Base-by-base conservation (phyloP, 2,113 vertebrate species). In the Ciconia stormi region DNA sequence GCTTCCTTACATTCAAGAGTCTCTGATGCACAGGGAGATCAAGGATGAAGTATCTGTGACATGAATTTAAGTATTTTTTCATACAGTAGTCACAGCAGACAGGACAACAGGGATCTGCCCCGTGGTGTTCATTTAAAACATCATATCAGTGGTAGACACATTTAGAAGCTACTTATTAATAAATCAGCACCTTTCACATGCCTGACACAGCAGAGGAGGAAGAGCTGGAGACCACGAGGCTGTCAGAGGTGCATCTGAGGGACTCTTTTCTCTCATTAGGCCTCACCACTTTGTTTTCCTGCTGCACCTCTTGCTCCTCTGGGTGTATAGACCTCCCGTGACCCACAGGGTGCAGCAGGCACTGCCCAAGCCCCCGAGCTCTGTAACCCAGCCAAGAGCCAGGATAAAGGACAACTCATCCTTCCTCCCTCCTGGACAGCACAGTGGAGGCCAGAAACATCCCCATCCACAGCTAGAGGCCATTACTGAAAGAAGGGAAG, bases 1-100 rank as follows among this genome's bases (percentile, higher is more conserved):
- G 11, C 4, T 44, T 46, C 36, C 49, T 62, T 1, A 32, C 1
- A 0, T 15, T 32, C 36, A 50, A 42, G 19, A 73, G 16, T 3
- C 11, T 9, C 76, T 87, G 67, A 58, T 9, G 50, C 80, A 49
- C 2, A 27, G 32, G 42, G 26, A 91, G 29, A 50, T 15, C 32
- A 44, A 49, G 62, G 44, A 66, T 52, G 59, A 80, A 73, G 40
- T 20, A 80, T 5, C 62, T 4, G 0, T 36, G 47, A 29, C 44
- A 27, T 21, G 26, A 81, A 82, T 63, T 50, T 13, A 65, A 82
- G 32, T 53, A 26, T 36, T 65, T 34, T 69, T 63, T 67, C 82
- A 27, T 16, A 14, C 18, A 55, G 52, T 18, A 20, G n/a, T 40
- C 67, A 47, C 40, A 93, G 69, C 58, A 93, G 65, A 58, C 5